These are phyloP conservation scores for Karalla daura DNA, from an alignment of 2,797 vertebrate species.

Conservation along the genomic window DNA sequence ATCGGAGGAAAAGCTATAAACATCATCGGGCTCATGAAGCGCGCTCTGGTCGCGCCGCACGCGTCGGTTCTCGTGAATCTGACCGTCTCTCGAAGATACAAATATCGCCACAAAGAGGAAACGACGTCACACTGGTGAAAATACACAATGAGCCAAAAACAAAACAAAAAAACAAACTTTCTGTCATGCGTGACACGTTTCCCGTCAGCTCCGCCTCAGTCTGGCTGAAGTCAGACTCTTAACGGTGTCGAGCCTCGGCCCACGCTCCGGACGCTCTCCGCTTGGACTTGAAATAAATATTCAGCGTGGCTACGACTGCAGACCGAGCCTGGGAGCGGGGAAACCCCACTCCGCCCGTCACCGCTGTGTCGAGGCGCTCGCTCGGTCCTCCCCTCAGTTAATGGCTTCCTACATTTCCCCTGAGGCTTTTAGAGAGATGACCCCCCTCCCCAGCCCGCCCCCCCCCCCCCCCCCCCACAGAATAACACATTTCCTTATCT, in stretches of 20 bases:
- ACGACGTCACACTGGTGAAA: conserved; percentile 13
- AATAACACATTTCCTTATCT: not conserved
- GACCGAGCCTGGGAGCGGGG: not conserved
- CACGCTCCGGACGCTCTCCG: not conserved
- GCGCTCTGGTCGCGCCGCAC: not conserved
- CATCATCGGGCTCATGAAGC: conserved; percentile 15
- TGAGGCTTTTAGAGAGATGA: not conserved
- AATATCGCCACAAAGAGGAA: not conserved
- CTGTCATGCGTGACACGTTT: too few species aligned
- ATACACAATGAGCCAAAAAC: too few species aligned
- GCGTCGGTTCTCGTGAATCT: not conserved
- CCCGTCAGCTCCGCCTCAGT: too few species aligned
- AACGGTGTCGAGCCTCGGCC: too few species aligned
- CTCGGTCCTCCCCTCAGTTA: not conserved
- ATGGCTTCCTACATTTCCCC: not conserved
- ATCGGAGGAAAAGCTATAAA: conserved; percentile 10
- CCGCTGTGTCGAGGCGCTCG: too few species aligned
- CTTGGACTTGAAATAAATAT: conserved; percentile 52
- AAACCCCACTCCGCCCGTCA: too few species aligned
- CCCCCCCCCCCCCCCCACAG: not conserved
- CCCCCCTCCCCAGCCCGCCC: too few species aligned
- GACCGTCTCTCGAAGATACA: not conserved
- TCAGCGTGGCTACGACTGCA: conserved; percentile 27
- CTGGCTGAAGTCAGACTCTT: too few species aligned
- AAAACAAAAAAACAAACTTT: not conserved